Percentiles rank a stretch among this genome's conserved stretches.
Evolutionary conservation across 2,888 invertebrate species (phyloP).

Genomic region (Morinoia aosen): DNA sequence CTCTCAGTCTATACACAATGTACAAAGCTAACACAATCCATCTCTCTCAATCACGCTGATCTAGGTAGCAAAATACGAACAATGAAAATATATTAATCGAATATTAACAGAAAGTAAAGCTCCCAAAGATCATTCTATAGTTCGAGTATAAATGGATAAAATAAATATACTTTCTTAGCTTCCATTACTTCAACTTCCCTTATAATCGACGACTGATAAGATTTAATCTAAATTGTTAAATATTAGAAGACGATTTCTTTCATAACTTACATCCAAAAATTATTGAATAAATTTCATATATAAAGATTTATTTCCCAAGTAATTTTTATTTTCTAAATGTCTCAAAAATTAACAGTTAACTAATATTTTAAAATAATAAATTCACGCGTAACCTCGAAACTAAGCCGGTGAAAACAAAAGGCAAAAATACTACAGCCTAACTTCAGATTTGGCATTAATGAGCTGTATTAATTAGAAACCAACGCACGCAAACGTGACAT

Average conservation of each 20-base stretch:
- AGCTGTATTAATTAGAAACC: neutral
- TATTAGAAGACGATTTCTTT: neutral
- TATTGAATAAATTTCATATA: no score
- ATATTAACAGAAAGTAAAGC: neutral
- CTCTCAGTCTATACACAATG: conserved; percentile 6
- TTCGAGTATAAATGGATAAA: neutral
- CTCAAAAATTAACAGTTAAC: neutral
- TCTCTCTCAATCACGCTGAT: neutral
- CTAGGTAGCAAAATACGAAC: neutral
- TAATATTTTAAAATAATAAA: neutral
- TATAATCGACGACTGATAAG: neutral
- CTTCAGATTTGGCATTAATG: neutral
- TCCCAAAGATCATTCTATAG: neutral
- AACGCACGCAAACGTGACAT: neutral
- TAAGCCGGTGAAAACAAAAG: neutral
- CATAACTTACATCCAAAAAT: no score
- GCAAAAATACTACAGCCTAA: neutral
- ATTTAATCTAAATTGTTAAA: neutral
- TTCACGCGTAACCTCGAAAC: neutral
- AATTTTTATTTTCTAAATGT: no score
- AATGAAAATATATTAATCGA: neutral
- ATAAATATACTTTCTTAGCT: neutral
- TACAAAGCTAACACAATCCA: neutral
- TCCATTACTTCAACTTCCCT: neutral
- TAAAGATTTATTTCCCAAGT: no score